Evolutionary conservation across 2,797 vertebrate species (phyloP), one percentile per base, ranked within the genome.

Genomic region (Malurus splendens): DNA sequence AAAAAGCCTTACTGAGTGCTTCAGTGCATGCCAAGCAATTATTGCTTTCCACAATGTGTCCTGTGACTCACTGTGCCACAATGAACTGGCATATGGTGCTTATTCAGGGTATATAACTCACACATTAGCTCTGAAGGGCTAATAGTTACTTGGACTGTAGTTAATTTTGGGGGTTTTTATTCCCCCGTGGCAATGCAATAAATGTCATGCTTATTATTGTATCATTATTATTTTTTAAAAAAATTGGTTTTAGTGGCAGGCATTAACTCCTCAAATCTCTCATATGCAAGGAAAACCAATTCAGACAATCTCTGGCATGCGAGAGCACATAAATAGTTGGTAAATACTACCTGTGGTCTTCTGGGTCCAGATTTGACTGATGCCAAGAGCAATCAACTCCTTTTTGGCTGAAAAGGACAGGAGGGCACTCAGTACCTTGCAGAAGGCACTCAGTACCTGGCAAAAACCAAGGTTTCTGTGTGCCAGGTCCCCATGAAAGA

Each of bases 351-450:
- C 93, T 95, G 94, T 60, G 60, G 90, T 94, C 93, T 92, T 94
- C 87, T 86, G 92, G 38, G 82, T 93, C 93, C 94, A 94, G 77
- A 90, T 95, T 9, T 94, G 94, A 52, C 87, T 82, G 92, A 92
- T 95, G 90, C 92, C 94, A 95, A 94, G 85, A 93, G 85, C 85
- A 93, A 95, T 95, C 92, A 94, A 90, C 60, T 95, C 93, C 89
- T 89, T 94, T 90, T 94, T 95, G 91, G 89, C 92, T 88, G 92
- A 64, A 91, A 94, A 91, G 88, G 88, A 93, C 24, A 94, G 93
- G 83, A 94, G 64, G 91, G 81, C 68, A 94, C 88, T 94, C 88
- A 95, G 67, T 84, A 90, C 90, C 75, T 92, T 64, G 61, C 87
- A 89, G 87, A 90, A 87, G 64, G 90, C 90, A 64, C 74, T 87